Evolutionary conservation across 2,113 vertebrate species (phyloP).

Genomic region (Scartelaos histophorus): DNA sequence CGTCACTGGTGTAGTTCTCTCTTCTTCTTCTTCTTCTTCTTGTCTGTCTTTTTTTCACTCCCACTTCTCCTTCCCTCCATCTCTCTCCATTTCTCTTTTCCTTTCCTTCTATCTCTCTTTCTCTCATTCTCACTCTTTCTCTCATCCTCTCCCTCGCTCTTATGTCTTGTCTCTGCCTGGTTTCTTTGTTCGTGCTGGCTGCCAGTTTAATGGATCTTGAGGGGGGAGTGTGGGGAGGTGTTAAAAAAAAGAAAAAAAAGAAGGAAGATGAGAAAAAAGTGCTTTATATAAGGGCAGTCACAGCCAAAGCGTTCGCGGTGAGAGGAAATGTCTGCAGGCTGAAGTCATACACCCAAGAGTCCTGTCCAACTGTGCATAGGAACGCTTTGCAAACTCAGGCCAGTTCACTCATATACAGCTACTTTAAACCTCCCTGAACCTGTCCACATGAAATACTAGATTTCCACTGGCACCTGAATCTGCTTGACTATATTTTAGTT

Average conservation of each 20-base stretch:
- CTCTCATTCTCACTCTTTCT: no score
- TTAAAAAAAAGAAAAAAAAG: constrained; percentile 23
- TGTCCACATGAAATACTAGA: neutral
- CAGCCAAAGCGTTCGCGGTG: constrained; percentile 71
- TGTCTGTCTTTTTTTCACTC: no score
- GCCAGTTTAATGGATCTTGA: constrained; percentile 41
- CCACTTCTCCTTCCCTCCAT: no score
- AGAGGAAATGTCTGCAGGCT: constrained; percentile 69
- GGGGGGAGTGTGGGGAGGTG: constrained; percentile 4
- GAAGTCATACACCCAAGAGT: constrained; percentile 58
- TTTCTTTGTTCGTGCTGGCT: constrained; percentile 34
- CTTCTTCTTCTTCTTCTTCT: no score
- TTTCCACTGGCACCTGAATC: neutral
- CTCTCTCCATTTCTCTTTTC: no score
- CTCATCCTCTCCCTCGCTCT: neutral
- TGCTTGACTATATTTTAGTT: neutral
- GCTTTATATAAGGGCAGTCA: constrained; percentile 70
- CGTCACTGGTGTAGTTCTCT: no score
- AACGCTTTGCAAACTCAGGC: neutral
- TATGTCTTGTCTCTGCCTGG: constrained; percentile 11
- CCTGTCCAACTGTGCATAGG: neutral
- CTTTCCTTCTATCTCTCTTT: no score
- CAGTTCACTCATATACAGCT: neutral
- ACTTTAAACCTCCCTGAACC: neutral
- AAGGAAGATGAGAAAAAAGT: constrained; percentile 14